Conservation (phyloP, 1,140 invertebrate species). For the Schlechtendalia chinensis region DNA sequence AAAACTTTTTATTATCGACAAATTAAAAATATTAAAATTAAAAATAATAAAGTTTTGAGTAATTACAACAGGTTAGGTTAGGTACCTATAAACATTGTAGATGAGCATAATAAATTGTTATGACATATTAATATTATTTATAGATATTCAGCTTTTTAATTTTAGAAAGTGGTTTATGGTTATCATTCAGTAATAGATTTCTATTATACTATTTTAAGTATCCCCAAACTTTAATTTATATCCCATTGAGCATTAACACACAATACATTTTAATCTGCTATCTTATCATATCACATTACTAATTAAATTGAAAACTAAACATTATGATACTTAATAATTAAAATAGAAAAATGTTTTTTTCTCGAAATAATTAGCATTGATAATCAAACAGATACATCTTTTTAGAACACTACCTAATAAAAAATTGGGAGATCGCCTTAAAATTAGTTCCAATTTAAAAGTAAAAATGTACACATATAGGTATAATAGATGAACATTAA, state of each 20-base stretch:
- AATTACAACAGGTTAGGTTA: not conserved
- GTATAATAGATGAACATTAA: too few relatives aligned
- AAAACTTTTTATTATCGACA: too few relatives aligned
- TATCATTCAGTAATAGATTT: conserved; percentile 2
- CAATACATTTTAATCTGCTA: not conserved
- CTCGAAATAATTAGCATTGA: too few relatives aligned
- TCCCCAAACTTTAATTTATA: not conserved
- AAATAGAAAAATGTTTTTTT: too few relatives aligned
- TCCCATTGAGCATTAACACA: not conserved
- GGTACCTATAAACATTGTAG: not conserved
- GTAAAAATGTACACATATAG: too few relatives aligned
- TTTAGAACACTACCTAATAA: too few relatives aligned
- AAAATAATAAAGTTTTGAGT: not conserved
- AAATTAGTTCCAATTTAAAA: too few relatives aligned
- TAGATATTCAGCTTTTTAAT: not conserved
- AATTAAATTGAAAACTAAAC: too few relatives aligned
- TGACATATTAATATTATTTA: not conserved
- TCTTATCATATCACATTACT: too few relatives aligned
- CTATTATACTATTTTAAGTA: not conserved
- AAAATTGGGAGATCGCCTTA: too few relatives aligned
- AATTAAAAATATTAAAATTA: not conserved
- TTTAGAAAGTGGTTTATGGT: conserved; percentile 35
- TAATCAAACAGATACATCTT: too few relatives aligned
- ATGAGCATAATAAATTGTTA: not conserved
- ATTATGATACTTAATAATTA: too few relatives aligned